phyloP scores from a whole-genome alignment of 2,888 invertebrate species.

The Lampropteryx suffumata region DNA sequence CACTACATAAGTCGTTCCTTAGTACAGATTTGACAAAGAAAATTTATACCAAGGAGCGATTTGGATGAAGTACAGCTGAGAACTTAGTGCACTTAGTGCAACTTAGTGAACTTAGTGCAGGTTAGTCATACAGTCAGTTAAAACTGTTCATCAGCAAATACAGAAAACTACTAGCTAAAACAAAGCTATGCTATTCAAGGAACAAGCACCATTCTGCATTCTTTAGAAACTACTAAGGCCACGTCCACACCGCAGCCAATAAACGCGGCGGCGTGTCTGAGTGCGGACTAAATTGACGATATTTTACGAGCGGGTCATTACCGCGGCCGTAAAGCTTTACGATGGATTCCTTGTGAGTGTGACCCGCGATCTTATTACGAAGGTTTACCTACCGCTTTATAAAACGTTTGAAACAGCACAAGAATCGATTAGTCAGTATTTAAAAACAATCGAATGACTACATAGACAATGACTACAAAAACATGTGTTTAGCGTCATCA shows the following conservation, averaged over 20 bases:
- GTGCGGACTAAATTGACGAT: conserved; percentile 77
- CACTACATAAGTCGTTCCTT: too few species aligned
- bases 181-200: conserved; percentile 1
- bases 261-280: conserved; percentile 43
- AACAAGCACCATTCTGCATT: conserved; percentile 4
- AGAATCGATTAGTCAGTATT: not conserved
- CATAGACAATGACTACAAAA: too few species aligned
- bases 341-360: conserved; percentile 67
- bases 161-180: not conserved
- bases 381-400: conserved; percentile 33
- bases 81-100: too few species aligned
- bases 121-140: too few species aligned
- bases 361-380: conserved; percentile 68
- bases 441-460: not conserved
- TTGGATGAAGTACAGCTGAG: too few species aligned
- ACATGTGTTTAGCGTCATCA: too few species aligned
- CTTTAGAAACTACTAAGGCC: conserved; percentile 21
- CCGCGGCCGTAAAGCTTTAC: conserved; percentile 72
- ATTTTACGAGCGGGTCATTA: conserved; percentile 75
- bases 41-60: too few species aligned
- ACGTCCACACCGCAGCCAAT: conserved; percentile 29
- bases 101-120: too few species aligned
- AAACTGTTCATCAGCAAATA: too few species aligned
- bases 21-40: too few species aligned
- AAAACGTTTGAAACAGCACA: not conserved